A percentile compares a stretch with the other conserved stretches of the same genome.
phyloP scores from a whole-genome alignment of 1,140 invertebrate species.

The Eueides isabella region DNA sequence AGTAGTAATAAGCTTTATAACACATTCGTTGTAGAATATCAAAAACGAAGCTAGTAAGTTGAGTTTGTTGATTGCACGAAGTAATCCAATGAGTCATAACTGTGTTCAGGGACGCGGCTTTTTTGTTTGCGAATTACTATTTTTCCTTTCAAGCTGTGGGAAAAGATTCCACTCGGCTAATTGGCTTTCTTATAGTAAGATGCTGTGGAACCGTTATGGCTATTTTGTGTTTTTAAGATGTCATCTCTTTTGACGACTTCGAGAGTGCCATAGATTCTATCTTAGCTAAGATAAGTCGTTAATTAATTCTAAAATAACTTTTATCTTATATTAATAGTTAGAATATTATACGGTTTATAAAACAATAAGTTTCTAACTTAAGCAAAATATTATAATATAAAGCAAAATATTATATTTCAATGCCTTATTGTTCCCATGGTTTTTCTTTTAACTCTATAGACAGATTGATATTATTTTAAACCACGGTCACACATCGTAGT shows the following conservation, averaged over 20 bases:
- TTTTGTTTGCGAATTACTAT: neutral
- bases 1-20: neutral
- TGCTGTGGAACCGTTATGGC: neutral
- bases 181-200: neutral
- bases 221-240: neutral
- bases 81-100: constrained; percentile 3
- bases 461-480: too few relatives aligned
- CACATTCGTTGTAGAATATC: neutral
- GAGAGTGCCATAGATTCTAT: neutral
- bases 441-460: too few relatives aligned
- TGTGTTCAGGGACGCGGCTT: neutral
- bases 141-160: constrained; percentile 1
- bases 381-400: too few relatives aligned
- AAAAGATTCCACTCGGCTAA: neutral
- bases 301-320: too few relatives aligned
- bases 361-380: too few relatives aligned
- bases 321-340: too few relatives aligned
- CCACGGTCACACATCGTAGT: too few relatives aligned
- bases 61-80: constrained; percentile 35
- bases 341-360: too few relatives aligned
- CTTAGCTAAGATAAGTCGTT: neutral
- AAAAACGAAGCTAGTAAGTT: constrained; percentile 12
- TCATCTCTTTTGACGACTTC: neutral
- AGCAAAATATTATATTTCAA: too few relatives aligned
- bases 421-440: too few relatives aligned